A percentile compares a stretch with the other conserved stretches of the same genome.
Conservation (phyloP, 2,113 vertebrate genomes). For the Dasyurus viverrinus region DNA sequence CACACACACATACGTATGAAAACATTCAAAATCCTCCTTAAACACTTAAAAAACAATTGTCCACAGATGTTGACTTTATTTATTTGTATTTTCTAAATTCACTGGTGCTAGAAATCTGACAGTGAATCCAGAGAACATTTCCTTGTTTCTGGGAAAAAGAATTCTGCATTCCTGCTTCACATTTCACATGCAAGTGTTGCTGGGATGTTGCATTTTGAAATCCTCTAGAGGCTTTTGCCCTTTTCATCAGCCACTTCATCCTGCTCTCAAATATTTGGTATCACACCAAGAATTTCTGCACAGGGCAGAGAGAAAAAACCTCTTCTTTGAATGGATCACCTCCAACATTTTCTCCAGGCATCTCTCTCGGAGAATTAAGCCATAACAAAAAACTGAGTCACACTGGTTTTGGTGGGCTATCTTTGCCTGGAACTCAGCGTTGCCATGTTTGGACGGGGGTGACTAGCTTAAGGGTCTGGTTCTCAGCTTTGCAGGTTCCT, state of each 20-base stretch:
- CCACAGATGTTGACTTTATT: slow-evolving; percentile 20
- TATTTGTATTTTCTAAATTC: neutral
- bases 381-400: neutral
- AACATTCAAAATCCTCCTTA: neutral
- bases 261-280: slow-evolving; percentile 8
- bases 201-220: neutral
- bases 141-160: slow-evolving; percentile 3
- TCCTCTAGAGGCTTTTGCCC: slow-evolving; percentile 17
- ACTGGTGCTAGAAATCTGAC: slow-evolving; percentile 29
- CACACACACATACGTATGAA: neutral
- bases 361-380: slow-evolving; percentile 35
- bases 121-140: neutral
- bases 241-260: slow-evolving; percentile 28
- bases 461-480: neutral
- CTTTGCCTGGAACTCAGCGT: neutral
- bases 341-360: slow-evolving; percentile 25
- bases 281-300: neutral
- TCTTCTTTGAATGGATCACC: slow-evolving; percentile 16
- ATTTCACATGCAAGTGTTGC: slow-evolving; percentile 50
- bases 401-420: neutral
- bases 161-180: slow-evolving; percentile 2
- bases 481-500: neutral
- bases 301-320: neutral
- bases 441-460: neutral
- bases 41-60: slow-evolving; percentile 11